Evolutionary conservation across 2,888 invertebrate genomes (phyloP).

Genomic region (Drosophila koepferae): DNA sequence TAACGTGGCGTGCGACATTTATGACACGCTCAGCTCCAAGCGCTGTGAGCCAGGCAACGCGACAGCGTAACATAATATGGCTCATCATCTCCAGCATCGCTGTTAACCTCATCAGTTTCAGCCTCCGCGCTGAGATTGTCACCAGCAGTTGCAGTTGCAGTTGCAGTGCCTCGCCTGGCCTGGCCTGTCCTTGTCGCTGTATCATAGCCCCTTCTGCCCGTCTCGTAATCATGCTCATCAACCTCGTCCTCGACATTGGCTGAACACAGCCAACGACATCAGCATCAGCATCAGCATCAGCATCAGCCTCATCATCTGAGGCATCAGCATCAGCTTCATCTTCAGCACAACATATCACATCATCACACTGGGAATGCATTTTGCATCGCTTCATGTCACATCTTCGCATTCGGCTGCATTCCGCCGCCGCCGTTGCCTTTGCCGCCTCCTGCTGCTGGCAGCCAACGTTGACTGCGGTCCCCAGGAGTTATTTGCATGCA

Average conservation of each 20-base stretch:
- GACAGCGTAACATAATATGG: constrained; percentile 74
- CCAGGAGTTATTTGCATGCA: constrained; percentile 30
- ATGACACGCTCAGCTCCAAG: constrained; percentile 68
- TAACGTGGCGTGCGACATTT: constrained; percentile 79
- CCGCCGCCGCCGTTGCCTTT: constrained; percentile 3
- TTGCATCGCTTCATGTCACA: constrained; percentile 81
- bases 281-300: constrained; percentile 38
- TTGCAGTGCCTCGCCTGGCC: not conserved
- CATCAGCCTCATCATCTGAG: constrained; percentile 26
- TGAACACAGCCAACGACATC: constrained; percentile 37
- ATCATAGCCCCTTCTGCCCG: not conserved
- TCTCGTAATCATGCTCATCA: constrained; percentile 66
- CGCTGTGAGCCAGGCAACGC: constrained; percentile 30
- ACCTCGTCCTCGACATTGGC: constrained; percentile 46
- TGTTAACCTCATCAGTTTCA: constrained; percentile 79
- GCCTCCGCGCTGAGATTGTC: constrained; percentile 66
- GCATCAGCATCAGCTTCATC: constrained; percentile 39
- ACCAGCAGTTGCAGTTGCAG: constrained; percentile 58
- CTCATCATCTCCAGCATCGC: constrained; percentile 71
- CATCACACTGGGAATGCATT: constrained; percentile 79
- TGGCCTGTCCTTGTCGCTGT: constrained; percentile 16
- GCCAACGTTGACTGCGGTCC: not conserved
- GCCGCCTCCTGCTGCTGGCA: constrained; percentile 30
- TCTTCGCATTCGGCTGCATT: constrained; percentile 50
- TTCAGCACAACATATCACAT: constrained; percentile 72